A percentile compares a stretch with the other conserved stretches of the same genome.
phyloP scores from a whole-genome alignment of 2,888 invertebrate species.

The Eupithecia centaureata region DNA sequence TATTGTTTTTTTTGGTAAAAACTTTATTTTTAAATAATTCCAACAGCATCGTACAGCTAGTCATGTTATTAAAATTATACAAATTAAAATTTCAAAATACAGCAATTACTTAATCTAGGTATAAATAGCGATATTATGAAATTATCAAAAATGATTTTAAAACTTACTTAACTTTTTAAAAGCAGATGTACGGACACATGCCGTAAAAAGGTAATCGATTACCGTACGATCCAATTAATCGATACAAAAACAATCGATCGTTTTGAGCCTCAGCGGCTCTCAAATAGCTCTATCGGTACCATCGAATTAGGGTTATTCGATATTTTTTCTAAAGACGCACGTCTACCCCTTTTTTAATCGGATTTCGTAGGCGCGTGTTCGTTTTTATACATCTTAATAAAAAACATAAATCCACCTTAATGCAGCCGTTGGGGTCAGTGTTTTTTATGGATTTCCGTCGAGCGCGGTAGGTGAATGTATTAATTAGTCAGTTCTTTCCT shows the following conservation, averaged over 20 bases:
- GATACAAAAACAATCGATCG: constrained; percentile 79
- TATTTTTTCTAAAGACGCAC: constrained; percentile 70
- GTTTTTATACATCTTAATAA: constrained; percentile 71
- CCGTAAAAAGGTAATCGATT: constrained; percentile 78
- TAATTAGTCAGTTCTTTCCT: constrained; percentile 68
- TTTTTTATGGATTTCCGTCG: constrained; percentile 72
- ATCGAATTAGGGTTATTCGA: constrained; percentile 78
- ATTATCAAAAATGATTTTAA: constrained; percentile 41
- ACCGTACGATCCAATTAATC: constrained; percentile 82
- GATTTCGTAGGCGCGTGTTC: constrained; percentile 78
- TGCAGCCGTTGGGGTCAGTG: constrained; percentile 75
- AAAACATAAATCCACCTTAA: constrained; percentile 77
- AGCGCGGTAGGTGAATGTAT: constrained; percentile 76
- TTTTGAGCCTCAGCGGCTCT: constrained; percentile 67
- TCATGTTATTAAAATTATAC: too few species aligned
- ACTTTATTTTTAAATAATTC: too few species aligned
- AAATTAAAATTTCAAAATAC: too few species aligned
- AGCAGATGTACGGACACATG: constrained; percentile 79
- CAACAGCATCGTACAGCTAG: too few species aligned
- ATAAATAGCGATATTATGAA: background rate
- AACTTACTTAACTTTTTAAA: constrained; percentile 51
- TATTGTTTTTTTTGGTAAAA: too few species aligned
- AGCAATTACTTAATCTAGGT: background rate
- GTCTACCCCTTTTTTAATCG: constrained; percentile 82
- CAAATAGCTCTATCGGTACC: constrained; percentile 81